Percentiles rank a stretch among this genome's conserved stretches.
Conservation (phyloP, 2,888 invertebrate genomes). For the Mycalesis mineus region DNA sequence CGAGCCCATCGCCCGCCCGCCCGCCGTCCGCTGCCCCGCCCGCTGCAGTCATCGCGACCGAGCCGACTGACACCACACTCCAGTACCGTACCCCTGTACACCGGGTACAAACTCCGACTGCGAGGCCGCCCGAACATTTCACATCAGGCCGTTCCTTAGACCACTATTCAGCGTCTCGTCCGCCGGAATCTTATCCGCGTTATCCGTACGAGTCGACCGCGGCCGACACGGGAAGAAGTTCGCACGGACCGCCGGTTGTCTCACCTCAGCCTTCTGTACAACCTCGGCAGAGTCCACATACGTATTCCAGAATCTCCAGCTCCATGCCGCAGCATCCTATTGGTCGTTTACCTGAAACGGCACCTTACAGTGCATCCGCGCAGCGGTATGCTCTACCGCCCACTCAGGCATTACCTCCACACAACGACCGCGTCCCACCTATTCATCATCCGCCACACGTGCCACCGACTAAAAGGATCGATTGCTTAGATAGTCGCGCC, state of each 20-base stretch:
- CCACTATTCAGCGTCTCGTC: slow-evolving; percentile 59
- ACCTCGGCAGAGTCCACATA: slow-evolving; percentile 63
- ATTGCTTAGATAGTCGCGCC: slow-evolving; percentile 48
- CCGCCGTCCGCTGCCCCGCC: slow-evolving; percentile 52
- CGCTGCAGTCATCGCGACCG: slow-evolving; percentile 43
- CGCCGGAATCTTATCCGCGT: slow-evolving; percentile 57
- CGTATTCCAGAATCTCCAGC: slow-evolving; percentile 60
- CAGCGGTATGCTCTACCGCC: slow-evolving; percentile 55
- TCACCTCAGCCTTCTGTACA: slow-evolving; percentile 60
- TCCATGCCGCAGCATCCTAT: slow-evolving; percentile 59
- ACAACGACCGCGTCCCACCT: slow-evolving; percentile 70
- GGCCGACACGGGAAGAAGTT: slow-evolving; percentile 50
- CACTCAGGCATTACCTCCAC: slow-evolving; percentile 59
- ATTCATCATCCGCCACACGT: slow-evolving; percentile 64
- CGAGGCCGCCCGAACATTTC: slow-evolving; percentile 59
- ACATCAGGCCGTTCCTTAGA: slow-evolving; percentile 61
- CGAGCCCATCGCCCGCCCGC: slow-evolving; percentile 41
- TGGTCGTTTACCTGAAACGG: slow-evolving; percentile 54
- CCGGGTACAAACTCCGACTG: slow-evolving; percentile 58
- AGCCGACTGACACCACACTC: slow-evolving; percentile 46
- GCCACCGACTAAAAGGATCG: slow-evolving; percentile 48
- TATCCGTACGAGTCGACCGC: slow-evolving; percentile 59
- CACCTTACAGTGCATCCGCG: slow-evolving; percentile 54
- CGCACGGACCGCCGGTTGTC: slow-evolving; percentile 48
- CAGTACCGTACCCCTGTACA: slow-evolving; percentile 52